phyloP scores from a whole-genome alignment of 2,888 invertebrate species.

The Clanis bilineata region DNA sequence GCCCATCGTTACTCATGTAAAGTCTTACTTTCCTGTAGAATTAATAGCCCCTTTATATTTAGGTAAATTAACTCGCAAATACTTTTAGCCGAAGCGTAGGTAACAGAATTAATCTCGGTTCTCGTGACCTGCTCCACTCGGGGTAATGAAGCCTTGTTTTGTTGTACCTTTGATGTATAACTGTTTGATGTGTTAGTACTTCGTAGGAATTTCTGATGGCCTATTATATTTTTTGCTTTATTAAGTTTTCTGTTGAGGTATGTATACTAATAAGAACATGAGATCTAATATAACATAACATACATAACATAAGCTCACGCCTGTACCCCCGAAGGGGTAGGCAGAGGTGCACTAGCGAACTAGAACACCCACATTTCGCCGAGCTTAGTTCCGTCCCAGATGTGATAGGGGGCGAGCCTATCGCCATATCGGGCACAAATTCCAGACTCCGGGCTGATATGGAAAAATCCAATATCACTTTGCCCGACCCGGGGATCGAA shows the following conservation, averaged over 20 bases:
- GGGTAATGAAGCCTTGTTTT: neutral
- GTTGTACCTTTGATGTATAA: neutral
- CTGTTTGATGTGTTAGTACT: conserved; percentile 1
- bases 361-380: no score
- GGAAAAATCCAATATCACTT: no score
- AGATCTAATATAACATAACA: no score
- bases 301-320: no score
- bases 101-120: conserved; percentile 1
- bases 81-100: conserved; percentile 1
- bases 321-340: no score
- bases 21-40: conserved; percentile 6
- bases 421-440: no score
- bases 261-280: no score
- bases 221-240: neutral
- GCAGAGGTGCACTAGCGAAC: no score
- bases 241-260: neutral
- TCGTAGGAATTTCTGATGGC: conserved; percentile 1
- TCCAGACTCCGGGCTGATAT: no score
- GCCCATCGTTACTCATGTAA: conserved; percentile 8
- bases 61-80: conserved; percentile 15
- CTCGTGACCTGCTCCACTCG: neutral
- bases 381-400: no score
- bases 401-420: no score
- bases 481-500: no score
- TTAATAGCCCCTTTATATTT: conserved; percentile 15